Evolutionary conservation across 2,888 invertebrate genomes (phyloP), one percentile per base, ranked within the genome.

Genomic region (Ectemnius continuus): DNA sequence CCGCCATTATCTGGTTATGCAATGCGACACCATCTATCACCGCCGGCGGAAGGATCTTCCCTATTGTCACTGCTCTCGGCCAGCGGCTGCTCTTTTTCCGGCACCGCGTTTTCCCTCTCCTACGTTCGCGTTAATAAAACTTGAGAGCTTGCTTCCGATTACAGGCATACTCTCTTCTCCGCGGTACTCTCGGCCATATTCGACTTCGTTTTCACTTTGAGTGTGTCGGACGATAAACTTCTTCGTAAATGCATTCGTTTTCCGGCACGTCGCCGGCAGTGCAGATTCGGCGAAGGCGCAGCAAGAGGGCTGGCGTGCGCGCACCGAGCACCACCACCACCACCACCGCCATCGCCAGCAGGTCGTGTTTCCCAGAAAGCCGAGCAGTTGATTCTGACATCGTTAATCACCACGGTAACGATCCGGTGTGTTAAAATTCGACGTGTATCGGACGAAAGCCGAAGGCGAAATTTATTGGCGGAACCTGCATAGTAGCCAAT

Each of bases 1-100:
- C 71, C 75, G 83, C 78, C 80, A 85, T 85, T 86, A 88, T 85
- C 84, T 77, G 76, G 76, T 78, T 81, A 78, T 80, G 79, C 78
- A 80, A 81, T 81, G 73, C 64, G 71, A 73, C 36, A 67, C 76
- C 52, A 80, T 79, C 83, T 76, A 80, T 83, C 83, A 85, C 75
- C 76, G 57, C 16, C 61, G 64, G 60, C 18, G 75, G 79, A 77
- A 81, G 70, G 78, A 75, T 78, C 77, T 76, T 68, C 36, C 62
- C 74, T 75, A 75, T 78, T 78, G 70, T 79, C 61, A 79, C 71
- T 79, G 63, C 68, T 73, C 75, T 79, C 46, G 60, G 60, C 67
- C 36, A 52, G 52, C 47, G 56, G 67, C 56, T 67, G 67, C 69
- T 61, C 36, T 60, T 71, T 45, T 26, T 57, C 47, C 59, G n/a